Base-by-base conservation (phyloP, 2,113 vertebrate species). In the Athene noctua region DNA sequence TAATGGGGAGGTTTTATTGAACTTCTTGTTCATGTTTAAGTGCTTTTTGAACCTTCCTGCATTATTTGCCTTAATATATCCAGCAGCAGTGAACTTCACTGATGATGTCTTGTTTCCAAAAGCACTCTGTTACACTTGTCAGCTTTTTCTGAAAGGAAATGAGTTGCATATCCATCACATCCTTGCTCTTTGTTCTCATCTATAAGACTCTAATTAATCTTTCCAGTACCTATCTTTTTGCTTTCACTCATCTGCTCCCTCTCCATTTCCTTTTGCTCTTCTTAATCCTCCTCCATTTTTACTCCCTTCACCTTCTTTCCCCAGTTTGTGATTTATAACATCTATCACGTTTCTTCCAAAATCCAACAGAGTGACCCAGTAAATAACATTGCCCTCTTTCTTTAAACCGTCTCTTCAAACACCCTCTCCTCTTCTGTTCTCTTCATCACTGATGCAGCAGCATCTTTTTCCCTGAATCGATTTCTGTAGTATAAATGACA, bases 101-200 rank as follows among this genome's bases (percentile, higher is more conserved):
- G 82, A 73, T 92, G 85, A 80, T 55, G 47, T 59, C 62, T 88
- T 90, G 11, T 70, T 86, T 92, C 80, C 74, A 54, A 95, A 90
- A 83, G 12, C n/a, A 83, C 38, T 93, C 62, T 74, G 52, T 88
- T 88, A 59, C 0, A 0, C 52, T 91, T 88, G 82, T 67, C 92
- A 95, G 38, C n/a, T 83, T 86, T 86, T 92, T 78, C 79, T 95
- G 75, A 70, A 80, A 86, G 85, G 82, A 95, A 96, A 86, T 71
- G 23, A 92, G 51, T 58, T 78, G 67, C 38, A 88, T 44, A 94
- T 90, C 92, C 52, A 86, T 88, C 72, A 92, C 44, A 86, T 59
- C 51, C 58, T 83, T 88, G 40, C 15, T 78, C 59, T 93, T 88
- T 92, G 10, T 88, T 88, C 79, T 86, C 63, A 30, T 80, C 51